These are phyloP conservation scores for Heliornis fulica DNA, from an alignment of 2,113 vertebrate species.

Conservation along the genomic window DNA sequence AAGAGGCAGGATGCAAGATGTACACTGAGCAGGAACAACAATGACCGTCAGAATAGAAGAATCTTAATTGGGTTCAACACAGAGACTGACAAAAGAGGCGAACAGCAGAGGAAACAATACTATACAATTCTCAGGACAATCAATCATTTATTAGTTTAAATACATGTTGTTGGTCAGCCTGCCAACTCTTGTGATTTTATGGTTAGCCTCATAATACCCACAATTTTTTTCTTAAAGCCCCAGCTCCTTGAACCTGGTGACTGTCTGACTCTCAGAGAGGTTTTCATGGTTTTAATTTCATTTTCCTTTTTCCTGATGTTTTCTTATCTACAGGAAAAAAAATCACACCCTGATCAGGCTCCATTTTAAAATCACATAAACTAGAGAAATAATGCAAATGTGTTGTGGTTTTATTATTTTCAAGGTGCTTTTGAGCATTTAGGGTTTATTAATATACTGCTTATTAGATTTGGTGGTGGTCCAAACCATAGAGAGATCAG, in stretches of 20 bases:
- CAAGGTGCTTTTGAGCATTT: background rate
- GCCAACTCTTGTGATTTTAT: slow-evolving; percentile 23
- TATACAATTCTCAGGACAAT: slow-evolving; percentile 54
- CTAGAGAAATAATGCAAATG: background rate
- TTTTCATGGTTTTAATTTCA: background rate
- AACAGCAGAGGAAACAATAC: slow-evolving; percentile 64
- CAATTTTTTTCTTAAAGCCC: slow-evolving; percentile 27
- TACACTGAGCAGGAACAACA: slow-evolving; percentile 37
- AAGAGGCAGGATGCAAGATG: slow-evolving; percentile 54
- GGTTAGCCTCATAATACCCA: slow-evolving; percentile 7
- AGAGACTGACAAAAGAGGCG: slow-evolving; percentile 47
- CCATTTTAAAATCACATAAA: background rate
- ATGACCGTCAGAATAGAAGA: slow-evolving; percentile 46
- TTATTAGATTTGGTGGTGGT: background rate
- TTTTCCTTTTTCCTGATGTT: background rate
- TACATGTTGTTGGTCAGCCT: slow-evolving; percentile 18
- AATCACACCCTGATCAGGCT: background rate
- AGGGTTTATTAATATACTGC: background rate
- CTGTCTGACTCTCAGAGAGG: background rate
- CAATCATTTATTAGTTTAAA: slow-evolving; percentile 60
- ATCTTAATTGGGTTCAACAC: slow-evolving; percentile 53
- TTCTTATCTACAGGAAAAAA: background rate
- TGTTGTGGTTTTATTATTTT: background rate
- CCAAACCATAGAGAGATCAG: background rate
- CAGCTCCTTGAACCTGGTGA: background rate